Base-by-base conservation (phyloP, 2,797 vertebrate genomes). In the Lepus oiostolus region DNA sequence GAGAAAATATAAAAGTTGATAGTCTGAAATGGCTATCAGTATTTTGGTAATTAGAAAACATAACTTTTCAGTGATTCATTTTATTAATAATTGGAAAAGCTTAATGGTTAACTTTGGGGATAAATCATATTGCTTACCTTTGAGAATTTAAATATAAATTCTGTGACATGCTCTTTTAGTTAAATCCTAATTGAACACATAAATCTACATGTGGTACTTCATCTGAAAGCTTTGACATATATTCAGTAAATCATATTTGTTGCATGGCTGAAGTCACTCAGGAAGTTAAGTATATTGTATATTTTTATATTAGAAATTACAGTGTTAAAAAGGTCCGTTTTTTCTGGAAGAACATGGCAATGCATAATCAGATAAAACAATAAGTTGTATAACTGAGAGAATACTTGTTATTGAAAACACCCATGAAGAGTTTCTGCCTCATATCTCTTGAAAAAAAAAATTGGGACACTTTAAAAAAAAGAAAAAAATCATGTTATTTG, bases 11-110 rank as follows among this genome's bases (percentile, higher is more conserved):
- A 83, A 72, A 87, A 65, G 24, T 72, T 94, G 85, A 62, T 94
- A 92, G 54, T 88, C 93, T 91, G 38, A 95, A 72, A 70, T 72
- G 80, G 71, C 88, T 92, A 16, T 82, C 76, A 90, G 85, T 97
- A 97, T 97, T 97, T 97, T 96, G 79, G 85, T 92, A 93, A 70
- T 24, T 58, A 89, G 50, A 93, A 96, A 93, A 90, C 42, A 58
- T 32, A 95, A 87, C 60, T 47, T 54, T 90, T 93, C 82, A 93
- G 30, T 65, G 52, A 74, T 65, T 86, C 6, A 17, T 38, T 80
- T 81, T 77, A 77, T 86, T 76, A 71, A 90, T 77, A 85, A 89
- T 92, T 60, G 47, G 67, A 91, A 80, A 24, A 58, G 54, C 14
- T 68, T 87, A 63, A 71, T 95, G 30, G 54, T 95, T 50, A 90